Conservation (phyloP, 2,113 vertebrate species). For the Ardeotis arabs region DNA sequence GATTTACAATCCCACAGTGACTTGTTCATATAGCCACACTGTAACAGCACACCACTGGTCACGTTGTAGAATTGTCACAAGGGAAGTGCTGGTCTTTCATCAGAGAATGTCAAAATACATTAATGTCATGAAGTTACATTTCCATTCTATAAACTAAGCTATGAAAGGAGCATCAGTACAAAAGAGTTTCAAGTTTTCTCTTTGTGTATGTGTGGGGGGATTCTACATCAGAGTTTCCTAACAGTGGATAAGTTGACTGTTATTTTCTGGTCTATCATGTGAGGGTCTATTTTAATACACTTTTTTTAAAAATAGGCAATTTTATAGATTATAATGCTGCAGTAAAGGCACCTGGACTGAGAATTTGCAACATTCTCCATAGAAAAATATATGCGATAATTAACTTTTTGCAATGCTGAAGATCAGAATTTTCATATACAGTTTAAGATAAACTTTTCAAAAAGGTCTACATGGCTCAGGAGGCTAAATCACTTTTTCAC, state of each 20-base stretch:
- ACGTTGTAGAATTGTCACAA: neutral
- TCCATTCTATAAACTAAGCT: neutral
- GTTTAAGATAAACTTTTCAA: neutral
- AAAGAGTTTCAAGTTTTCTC: neutral
- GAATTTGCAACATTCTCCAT: neutral
- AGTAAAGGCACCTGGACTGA: neutral
- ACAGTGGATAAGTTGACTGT: neutral
- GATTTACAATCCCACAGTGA: neutral
- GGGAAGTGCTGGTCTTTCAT: neutral
- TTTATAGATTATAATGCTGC: neutral
- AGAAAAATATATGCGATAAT: neutral
- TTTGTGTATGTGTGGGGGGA: fast-evolving
- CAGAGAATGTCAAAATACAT: neutral
- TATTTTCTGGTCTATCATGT: neutral
- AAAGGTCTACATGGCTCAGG: neutral
- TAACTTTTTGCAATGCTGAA: neutral
- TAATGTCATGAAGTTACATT: neutral
- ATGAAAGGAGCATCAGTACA: neutral
- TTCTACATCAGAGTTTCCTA: neutral
- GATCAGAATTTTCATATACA: neutral
- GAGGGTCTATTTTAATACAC: neutral
- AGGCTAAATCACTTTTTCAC: neutral
- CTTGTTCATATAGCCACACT: neutral
- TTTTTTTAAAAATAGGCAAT: neutral
- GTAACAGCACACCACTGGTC: neutral